Conservation (phyloP, 2,888 invertebrate genomes). For the Hirtodrosophila duncani region DNA sequence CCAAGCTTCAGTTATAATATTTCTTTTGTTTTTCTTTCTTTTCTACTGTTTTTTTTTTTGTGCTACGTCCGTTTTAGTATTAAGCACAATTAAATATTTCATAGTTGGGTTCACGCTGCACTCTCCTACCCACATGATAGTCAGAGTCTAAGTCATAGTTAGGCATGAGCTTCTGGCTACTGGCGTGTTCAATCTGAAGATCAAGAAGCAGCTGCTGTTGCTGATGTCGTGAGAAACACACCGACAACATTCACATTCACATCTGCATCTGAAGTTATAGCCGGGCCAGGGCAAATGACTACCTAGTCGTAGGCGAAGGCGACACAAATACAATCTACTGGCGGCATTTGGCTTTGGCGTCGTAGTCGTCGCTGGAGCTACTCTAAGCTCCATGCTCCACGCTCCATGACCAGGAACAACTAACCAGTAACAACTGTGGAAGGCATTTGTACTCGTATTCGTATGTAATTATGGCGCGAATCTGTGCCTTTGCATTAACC, state of each 20-base stretch:
- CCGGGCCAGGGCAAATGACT: conserved; percentile 29
- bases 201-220: conserved; percentile 12
- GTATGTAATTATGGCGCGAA: conserved; percentile 54
- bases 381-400: conserved; percentile 2
- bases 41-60: conserved; percentile 8
- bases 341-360: conserved; percentile 29
- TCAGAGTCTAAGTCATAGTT: conserved; percentile 23
- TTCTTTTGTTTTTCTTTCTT: conserved; percentile 4
- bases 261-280: conserved; percentile 28
- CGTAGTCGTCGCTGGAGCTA: conserved; percentile 2
- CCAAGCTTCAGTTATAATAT: conserved; percentile 9
- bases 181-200: conserved; percentile 23
- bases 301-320: too few relatives aligned
- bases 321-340: conserved; percentile 54
- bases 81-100: conserved; percentile 41
- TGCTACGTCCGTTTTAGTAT: conserved; percentile 35
- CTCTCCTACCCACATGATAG: conserved; percentile 43
- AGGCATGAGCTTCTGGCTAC: conserved; percentile 46
- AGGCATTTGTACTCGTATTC: conserved; percentile 1
- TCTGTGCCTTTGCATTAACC: conserved; percentile 39
- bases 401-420: background rate
- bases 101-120: conserved; percentile 35
- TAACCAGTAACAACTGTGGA: conserved; percentile 9
- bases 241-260: conserved; percentile 19
- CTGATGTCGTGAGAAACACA: conserved; percentile 59